Base-by-base conservation (phyloP, 2,113 vertebrate species). In the Mus musculus region DNA sequence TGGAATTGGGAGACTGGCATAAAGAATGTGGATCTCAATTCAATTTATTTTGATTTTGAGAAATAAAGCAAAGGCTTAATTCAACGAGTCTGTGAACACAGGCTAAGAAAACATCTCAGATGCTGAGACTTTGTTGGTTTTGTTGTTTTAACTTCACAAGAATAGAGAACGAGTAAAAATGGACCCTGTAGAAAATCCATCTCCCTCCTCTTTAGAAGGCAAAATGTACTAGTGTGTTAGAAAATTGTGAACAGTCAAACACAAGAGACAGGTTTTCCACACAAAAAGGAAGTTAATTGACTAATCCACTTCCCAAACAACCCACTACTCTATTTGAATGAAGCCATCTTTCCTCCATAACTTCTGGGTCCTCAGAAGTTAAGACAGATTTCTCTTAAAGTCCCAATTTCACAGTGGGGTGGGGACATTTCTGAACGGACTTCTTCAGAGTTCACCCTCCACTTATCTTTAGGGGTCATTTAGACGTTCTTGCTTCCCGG, bases 361-460 rank as follows among this genome's bases (percentile, higher is more conserved):
- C 26, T 72, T 80, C 30, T 33, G 59, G 14, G 9, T 77, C 67
- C 12, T 77, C 9, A 59, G 36, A 92, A 75, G 10, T 84, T 88
- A 4, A 78, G 46, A 77, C 20, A 93, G n/a, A 67, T 30, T 73
- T 92, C 90, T 59, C 81, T 95, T 90, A 63, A 78, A 95, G 46
- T 6, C 22, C 30, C 1, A 52, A 5, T 73, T 88, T 78, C 49
- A 90, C 12, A 67, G 33, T 81, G 61, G 39, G 42, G 11, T 39
- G 3, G 52, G 42, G 42, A 1, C 4, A 73, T 81, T 91, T 93
- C 59, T 87, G 24, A 96, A 42, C 71, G 76, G 1, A 81, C 5
- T 75, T 78, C 24, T 9, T 59, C 5, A 84, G 13, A 10, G 7
- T 78, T 92, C 4, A 52, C 39, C 59, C 5, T 71, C 52, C 17